Evolutionary conservation across 2,797 vertebrate genomes (phyloP), one percentile per base, ranked within the genome.

Genomic region (Pseudomugil tenellus): DNA sequence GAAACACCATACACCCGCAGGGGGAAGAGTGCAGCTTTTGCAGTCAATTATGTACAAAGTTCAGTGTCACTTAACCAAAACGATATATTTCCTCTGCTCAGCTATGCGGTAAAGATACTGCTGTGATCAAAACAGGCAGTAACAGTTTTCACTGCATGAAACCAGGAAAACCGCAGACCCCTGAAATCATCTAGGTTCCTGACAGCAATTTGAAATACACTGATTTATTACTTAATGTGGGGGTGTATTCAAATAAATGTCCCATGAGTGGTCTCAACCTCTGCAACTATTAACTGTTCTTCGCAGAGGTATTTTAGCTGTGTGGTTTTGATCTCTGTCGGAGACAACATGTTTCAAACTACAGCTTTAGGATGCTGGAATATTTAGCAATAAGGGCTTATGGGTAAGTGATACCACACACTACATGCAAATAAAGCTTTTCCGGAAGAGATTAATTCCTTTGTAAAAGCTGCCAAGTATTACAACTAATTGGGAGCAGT

Each of bases 21-120:
- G 83, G 84, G 84, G 84, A 84, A 83, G 77, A 88, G 81, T 75
- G 74, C 26, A 21, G 69, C 68, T 79, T 74, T 69, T 64, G 71
- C 70, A 74, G 88, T 90, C 92, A 93, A 90, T 89, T 91, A 87
- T 87, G 91, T 85, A 86, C 77, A 91, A 88, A 93, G 92, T 92
- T 94, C 89, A 93, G 69, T 81, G 87, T 86, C 85, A 81, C 83
- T 92, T 89, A 78, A 91, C 82, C 84, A 90, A 88, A 92, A 88
- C 74, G 43, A 80, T 81, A 75, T 83, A 86, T 81, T 88, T 90
- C 77, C 88, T 82, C 69, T 51, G 73, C 43, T 19, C 71, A 82
- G 76, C 77, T 68, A 60, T 89, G 88, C 69, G 83, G 79, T 85
- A 62, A 81, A 85, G 78, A 84, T 81, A 79, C 85, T 63, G 68